Evolutionary conservation across 2,888 invertebrate genomes (phyloP), one percentile per base, ranked within the genome.

Genomic region (Pasiphila rectangulata): DNA sequence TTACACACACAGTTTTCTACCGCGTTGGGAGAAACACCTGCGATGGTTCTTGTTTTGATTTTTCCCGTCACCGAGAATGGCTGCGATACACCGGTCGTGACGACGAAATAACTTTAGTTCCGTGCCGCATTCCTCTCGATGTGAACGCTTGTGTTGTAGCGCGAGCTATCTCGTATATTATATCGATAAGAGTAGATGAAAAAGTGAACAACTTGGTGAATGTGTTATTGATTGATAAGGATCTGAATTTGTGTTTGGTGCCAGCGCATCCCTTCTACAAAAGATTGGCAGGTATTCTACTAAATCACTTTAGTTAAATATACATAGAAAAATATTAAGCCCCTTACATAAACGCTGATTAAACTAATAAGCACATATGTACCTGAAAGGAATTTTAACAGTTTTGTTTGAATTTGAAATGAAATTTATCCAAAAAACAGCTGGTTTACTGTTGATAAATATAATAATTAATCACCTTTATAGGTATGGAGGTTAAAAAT

Each of bases 101-200:
- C 78, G 72, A 72, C 74, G 61, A 76, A 81, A 78, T 79, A 78
- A 76, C 76, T 80, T 83, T 75, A 82, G 83, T 85, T 76, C 73
- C 74, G 72, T 66, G 67, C 70, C 63, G 79, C 67, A 69, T 73
- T 74, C 69, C 65, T 66, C 62, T 59, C 59, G 72, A 64, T 65
- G 72, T 65, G 75, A 76, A 83, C 83, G 85, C 67, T 51, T 52
- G 55, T 44, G 30, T 39, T 17, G 24, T 42, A 41, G 10, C 29
- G 32, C 27, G 25, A 13, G 46, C 24, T 41, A 45, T 42, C 44
- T 25, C 29, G 40, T 40, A 23, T 13, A 36, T 27, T 40, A 9
- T 45, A 49, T 56, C 48, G 48, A 49, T 47, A 47, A 42, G 30
- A 50, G 51, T 50, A 43, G 35, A 35, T 46, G 25, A 52, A 50